Evolutionary conservation across 2,888 invertebrate genomes (phyloP), one percentile per base, ranked within the genome.

Genomic region (Brenthis hecate): DNA sequence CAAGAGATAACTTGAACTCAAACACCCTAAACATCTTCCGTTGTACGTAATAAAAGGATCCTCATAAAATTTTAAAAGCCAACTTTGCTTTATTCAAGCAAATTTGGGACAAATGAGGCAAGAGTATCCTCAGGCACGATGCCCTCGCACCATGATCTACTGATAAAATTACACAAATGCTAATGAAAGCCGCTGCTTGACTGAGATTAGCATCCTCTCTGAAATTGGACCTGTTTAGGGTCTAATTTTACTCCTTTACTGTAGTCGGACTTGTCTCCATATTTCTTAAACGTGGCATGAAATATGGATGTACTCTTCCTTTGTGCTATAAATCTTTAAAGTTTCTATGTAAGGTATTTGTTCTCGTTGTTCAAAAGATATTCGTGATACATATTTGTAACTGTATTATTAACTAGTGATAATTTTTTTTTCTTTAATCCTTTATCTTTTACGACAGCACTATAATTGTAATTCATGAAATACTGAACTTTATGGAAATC

Each of bases 161-260:
- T 85, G 86, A 87, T 88, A 86, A 88, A 88, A 89, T 89, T 89
- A 87, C 86, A 86, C 85, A 85, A 90, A 89, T 87, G 86, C 84
- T 89, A 90, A 89, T 90, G 87, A 88, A 89, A 87, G 82, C 82
- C 79, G 81, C 82, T 85, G 82, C 83, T 84, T 77, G 75, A 75
- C 78, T 78, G 76, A 86, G 85, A 88, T 89, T 88, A 89, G 85
- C 86, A 82, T 81, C 81, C 80, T 84, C 83, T 81, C 79, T 80
- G 80, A 87, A 86, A 87, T 87, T 85, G 82, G 80, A 82, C 82
- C 82, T 84, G 81, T 85, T 87, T 85, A 81, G 66, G 62, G 56
- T 72, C 66, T 68, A 65, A 70, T 70, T 73, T 71, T 16, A 65
- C 61, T 66, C 43, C 65, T 65, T 61, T 56, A 64, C 63, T 65